Percentiles rank a stretch among this genome's conserved stretches.
Evolutionary conservation across 2,797 vertebrate species (phyloP).

Genomic region (Pitangus sulphuratus): DNA sequence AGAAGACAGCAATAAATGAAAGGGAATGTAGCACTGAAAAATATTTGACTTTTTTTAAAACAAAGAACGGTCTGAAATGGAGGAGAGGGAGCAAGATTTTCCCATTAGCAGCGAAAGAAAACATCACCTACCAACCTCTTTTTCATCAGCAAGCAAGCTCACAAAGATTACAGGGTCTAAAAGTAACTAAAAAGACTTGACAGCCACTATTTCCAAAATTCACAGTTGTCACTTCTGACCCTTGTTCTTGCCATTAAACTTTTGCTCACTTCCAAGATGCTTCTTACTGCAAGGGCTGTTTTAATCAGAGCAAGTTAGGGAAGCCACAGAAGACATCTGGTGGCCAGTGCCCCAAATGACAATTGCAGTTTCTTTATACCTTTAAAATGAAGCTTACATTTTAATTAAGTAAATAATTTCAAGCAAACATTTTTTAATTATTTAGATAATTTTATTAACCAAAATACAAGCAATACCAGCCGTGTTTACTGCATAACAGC

Average conservation of each 20-base stretch:
- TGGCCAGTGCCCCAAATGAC: conserved; percentile 20
- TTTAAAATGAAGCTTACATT: background rate
- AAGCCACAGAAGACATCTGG: conserved; percentile 52
- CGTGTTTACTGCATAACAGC: background rate
- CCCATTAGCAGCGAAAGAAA: conserved; percentile 6
- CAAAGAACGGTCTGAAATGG: background rate
- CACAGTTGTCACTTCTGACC: background rate
- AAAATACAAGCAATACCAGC: background rate
- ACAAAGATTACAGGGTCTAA: background rate
- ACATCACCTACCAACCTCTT: background rate
- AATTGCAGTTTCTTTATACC: background rate
- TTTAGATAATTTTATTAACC: background rate
- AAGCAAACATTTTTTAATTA: background rate
- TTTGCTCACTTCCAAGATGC: background rate
- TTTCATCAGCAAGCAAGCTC: background rate
- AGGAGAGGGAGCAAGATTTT: background rate
- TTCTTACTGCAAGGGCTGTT: background rate
- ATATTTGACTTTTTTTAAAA: background rate
- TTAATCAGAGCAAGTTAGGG: background rate
- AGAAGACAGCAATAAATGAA: background rate
- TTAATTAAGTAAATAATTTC: background rate
- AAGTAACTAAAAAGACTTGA: background rate
- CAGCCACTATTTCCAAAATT: background rate
- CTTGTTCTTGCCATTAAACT: background rate
- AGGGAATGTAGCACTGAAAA: background rate